Conservation (phyloP, 2,888 invertebrate genomes). For the Kuschelorhynchus macadamiae region DNA sequence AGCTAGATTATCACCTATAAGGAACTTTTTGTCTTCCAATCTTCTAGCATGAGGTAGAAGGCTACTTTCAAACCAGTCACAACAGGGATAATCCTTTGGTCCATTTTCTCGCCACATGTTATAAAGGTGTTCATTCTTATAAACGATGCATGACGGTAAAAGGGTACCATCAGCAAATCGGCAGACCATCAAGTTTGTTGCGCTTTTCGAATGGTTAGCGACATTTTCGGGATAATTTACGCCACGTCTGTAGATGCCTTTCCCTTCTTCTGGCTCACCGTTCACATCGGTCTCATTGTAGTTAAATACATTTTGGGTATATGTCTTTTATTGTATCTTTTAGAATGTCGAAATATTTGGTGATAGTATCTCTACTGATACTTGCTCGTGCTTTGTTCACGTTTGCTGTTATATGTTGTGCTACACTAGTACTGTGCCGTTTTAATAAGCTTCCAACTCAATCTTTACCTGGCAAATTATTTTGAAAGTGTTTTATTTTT, state of each 20-base stretch:
- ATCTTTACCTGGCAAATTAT: conserved; percentile 19
- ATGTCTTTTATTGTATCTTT: conserved; percentile 42
- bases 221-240: conserved; percentile 14
- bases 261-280: conserved; percentile 45
- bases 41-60: conserved; percentile 41
- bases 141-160: conserved; percentile 9
- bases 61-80: conserved; percentile 34
- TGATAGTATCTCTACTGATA: conserved; percentile 40
- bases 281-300: conserved; percentile 17
- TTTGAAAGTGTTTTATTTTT: background rate
- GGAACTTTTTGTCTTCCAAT: conserved; percentile 53
- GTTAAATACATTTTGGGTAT: background rate
- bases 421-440: conserved; percentile 3
- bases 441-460: conserved; percentile 5
- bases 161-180: conserved; percentile 12
- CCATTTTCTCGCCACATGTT: conserved; percentile 8
- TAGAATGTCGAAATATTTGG: conserved; percentile 47
- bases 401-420: conserved; percentile 4
- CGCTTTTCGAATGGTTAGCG: conserved; percentile 6
- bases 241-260: conserved; percentile 34
- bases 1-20: conserved; percentile 65
- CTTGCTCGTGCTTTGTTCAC: conserved; percentile 11
- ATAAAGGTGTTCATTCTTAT: conserved; percentile 6
- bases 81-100: conserved; percentile 15
- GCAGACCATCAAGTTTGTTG: conserved; percentile 7